These are phyloP conservation scores for Scopus umbretta DNA, from an alignment of 2,113 vertebrate species.

Conservation along the genomic window DNA sequence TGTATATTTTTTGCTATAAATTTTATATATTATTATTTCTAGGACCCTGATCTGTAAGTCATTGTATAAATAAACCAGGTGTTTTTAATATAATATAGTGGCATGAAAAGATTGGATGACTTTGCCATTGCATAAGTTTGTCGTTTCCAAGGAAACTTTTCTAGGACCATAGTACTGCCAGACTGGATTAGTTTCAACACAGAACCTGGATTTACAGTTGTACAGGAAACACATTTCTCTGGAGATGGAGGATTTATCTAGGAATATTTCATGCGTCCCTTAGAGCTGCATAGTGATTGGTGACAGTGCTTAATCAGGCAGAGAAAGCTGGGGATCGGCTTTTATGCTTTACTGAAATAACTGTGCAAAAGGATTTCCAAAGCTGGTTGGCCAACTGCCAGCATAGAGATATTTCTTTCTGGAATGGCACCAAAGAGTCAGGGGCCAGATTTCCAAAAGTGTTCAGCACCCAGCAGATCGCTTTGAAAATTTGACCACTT, in stretches of 20 bases:
- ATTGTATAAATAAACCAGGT: constrained; percentile 82
- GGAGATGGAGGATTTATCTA: constrained; percentile 52
- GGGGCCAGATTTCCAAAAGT: constrained; percentile 32
- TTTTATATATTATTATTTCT: constrained; percentile 76
- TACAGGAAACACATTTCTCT: constrained; percentile 55
- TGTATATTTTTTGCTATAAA: constrained; percentile 85
- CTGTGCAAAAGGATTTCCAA: constrained; percentile 31
- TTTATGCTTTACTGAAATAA: constrained; percentile 27
- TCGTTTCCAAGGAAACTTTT: constrained; percentile 48
- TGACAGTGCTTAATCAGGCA: constrained; percentile 49
- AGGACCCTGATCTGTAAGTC: constrained; percentile 76
- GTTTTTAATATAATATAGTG: constrained; percentile 75
- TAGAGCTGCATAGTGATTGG: constrained; percentile 16
- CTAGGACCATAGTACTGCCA: constrained; percentile 39
- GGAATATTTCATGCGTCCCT: constrained; percentile 21
- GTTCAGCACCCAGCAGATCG: constrained; percentile 1
- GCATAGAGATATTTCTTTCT: constrained; percentile 30
- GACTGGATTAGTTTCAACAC: constrained; percentile 63
- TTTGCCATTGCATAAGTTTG: constrained; percentile 29
- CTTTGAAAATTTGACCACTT: constrained; percentile 52
- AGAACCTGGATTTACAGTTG: constrained; percentile 52
- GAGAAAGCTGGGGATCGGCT: constrained; percentile 24
- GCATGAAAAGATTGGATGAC: constrained; percentile 53
- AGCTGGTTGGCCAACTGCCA: constrained; percentile 40
- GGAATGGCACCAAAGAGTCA: background rate